Percentiles rank a stretch among this genome's conserved stretches.
phyloP scores from a whole-genome alignment of 2,797 vertebrate genomes.

The Sebastes hubbsi region DNA sequence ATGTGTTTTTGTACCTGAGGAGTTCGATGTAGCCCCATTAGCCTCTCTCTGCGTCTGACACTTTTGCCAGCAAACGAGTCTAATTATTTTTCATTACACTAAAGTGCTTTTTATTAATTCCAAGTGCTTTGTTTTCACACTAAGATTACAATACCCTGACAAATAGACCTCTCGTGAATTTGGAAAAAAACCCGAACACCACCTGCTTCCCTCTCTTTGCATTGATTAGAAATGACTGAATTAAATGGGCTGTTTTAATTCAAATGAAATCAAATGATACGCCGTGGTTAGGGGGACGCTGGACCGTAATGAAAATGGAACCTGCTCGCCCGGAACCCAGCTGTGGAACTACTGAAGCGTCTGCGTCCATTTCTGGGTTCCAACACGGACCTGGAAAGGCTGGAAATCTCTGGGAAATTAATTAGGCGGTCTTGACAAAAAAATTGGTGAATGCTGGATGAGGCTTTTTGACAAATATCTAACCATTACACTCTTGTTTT shows the following conservation, averaged over 20 bases:
- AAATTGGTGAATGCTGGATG: not conserved
- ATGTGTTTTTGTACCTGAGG: not conserved
- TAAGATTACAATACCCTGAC: slow-evolving; percentile 50
- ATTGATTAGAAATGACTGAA: slow-evolving; percentile 77
- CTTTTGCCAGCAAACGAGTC: slow-evolving; percentile 15
- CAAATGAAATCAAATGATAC: slow-evolving; percentile 79
- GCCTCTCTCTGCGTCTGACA: slow-evolving; percentile 19
- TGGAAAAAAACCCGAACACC: slow-evolving; percentile 45
- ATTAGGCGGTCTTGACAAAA: slow-evolving; percentile 29
- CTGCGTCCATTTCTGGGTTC: slow-evolving; percentile 34
- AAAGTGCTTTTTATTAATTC: slow-evolving; percentile 61
- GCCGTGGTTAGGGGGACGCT: slow-evolving; percentile 52
- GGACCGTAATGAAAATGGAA: slow-evolving; percentile 74
- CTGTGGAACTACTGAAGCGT: slow-evolving; percentile 68
- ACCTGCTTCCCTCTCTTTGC: slow-evolving; percentile 70
- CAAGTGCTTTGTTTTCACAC: slow-evolving; percentile 64
- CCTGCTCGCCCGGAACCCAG: slow-evolving; percentile 65
- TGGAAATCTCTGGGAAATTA: slow-evolving; percentile 26
- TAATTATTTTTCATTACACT: slow-evolving; percentile 60
- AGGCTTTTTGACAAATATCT: not conserved
- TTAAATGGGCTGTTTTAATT: slow-evolving; percentile 74
- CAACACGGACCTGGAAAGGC: slow-evolving; percentile 22
- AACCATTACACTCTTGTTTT: not conserved
- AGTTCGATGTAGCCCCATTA: not conserved
- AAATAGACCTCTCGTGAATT: slow-evolving; percentile 58